phyloP scores from a whole-genome alignment of 2,888 invertebrate genomes.

The Halictus ligatus region DNA sequence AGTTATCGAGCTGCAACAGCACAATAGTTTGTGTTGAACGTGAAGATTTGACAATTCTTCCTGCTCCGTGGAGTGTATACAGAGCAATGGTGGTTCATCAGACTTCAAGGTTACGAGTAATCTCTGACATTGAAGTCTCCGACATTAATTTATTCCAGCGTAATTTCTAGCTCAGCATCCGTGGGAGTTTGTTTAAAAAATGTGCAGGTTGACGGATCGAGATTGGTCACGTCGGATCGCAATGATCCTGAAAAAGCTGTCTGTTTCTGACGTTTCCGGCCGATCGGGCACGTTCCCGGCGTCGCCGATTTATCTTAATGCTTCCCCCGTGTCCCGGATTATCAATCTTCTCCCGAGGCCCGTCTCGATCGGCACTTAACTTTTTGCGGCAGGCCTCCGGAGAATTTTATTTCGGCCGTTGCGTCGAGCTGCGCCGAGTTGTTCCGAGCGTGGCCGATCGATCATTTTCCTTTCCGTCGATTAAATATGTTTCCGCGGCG shows the following conservation, averaged over 20 bases:
- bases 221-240: neutral
- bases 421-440: neutral
- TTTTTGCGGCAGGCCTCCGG: constrained; percentile 18
- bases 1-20: too few relatives aligned
- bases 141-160: neutral
- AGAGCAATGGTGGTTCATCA: neutral
- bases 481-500: neutral
- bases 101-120: neutral
- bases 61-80: too few relatives aligned
- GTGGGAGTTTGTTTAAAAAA: neutral
- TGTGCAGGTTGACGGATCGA: neutral
- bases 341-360: constrained; percentile 38
- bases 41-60: too few relatives aligned
- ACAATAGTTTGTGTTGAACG: too few relatives aligned
- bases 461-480: constrained; percentile 19
- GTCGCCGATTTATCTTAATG: constrained; percentile 39
- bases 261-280: constrained; percentile 25
- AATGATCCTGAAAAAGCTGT: neutral
- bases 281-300: neutral
- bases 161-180: neutral
- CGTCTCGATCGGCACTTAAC: constrained; percentile 35
- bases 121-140: neutral
- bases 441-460: constrained; percentile 22
- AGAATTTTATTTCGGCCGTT: constrained; percentile 1
- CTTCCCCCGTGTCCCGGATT: constrained; percentile 15